phyloP scores from a whole-genome alignment of 1,140 invertebrate genomes.

The Drosophila albomicans region DNA sequence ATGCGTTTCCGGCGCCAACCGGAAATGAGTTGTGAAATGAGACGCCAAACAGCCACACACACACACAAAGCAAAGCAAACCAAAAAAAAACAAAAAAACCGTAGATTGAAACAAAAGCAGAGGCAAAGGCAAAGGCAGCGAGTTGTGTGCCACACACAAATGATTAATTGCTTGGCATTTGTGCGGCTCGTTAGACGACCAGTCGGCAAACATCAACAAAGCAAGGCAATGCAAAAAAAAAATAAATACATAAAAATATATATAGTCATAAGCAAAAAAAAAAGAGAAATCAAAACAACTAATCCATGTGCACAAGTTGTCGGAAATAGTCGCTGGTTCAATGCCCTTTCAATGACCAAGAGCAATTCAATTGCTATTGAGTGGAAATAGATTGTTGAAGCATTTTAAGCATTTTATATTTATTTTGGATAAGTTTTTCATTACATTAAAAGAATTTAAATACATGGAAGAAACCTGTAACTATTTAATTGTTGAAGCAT shows the following conservation, averaged over 20 bases:
- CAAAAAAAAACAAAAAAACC: background rate
- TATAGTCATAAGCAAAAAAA: conserved; percentile 9
- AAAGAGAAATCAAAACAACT: background rate
- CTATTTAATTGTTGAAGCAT: too few species aligned
- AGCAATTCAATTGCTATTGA: too few species aligned
- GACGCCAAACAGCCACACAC: conserved; percentile 37
- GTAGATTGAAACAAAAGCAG: conserved; percentile 1
- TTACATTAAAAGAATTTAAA: too few species aligned
- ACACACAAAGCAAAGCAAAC: conserved; percentile 2
- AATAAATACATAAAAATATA: conserved; percentile 10
- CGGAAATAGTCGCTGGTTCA: too few species aligned
- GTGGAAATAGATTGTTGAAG: too few species aligned
- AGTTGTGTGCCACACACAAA: conserved; percentile 28
- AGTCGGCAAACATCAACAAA: conserved; percentile 41
- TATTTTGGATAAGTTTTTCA: too few species aligned
- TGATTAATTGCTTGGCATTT: conserved; percentile 62
- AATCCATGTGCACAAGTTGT: too few species aligned
- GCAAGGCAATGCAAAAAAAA: conserved; percentile 3
- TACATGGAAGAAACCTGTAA: too few species aligned
- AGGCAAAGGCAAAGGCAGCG: conserved; percentile 13
- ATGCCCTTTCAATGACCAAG: too few species aligned
- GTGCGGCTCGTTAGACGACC: conserved; percentile 55
- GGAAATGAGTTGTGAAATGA: conserved; percentile 61
- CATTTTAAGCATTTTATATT: too few species aligned
- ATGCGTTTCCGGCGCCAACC: conserved; percentile 59